These are phyloP conservation scores for Aramus guarauna DNA, from an alignment of 2,113 vertebrate species.

Conservation along the genomic window DNA sequence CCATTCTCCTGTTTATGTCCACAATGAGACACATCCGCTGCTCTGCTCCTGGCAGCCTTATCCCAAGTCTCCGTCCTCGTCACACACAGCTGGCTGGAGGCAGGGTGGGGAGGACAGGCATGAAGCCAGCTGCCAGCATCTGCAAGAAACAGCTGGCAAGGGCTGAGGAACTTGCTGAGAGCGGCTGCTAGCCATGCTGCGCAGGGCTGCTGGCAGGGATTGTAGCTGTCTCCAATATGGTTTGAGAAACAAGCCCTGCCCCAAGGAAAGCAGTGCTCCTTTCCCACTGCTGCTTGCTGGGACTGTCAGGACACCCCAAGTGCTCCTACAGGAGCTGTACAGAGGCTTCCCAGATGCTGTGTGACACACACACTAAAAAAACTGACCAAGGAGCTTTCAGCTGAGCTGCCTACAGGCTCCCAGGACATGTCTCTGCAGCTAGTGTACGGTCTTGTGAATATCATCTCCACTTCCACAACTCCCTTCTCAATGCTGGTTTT, in stretches of 20 bases:
- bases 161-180: neutral
- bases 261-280: neutral
- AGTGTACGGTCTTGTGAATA: neutral
- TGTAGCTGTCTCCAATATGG: fast-evolving
- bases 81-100: neutral
- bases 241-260: neutral
- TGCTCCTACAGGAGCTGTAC: neutral
- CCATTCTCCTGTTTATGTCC: neutral
- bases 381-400: neutral
- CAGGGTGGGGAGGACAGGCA: fast-evolving
- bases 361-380: neutral
- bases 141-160: neutral
- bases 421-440: neutral
- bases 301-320: neutral
- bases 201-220: neutral
- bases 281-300: neutral
- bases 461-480: neutral
- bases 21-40: neutral
- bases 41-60: neutral
- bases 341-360: fast-evolving
- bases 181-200: fast-evolving
- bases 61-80: neutral
- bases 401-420: neutral
- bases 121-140: neutral
- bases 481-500: neutral